Evolutionary conservation across 2,888 invertebrate species (phyloP), one percentile per base, ranked within the genome.

Genomic region (Cremastinae sp.): DNA sequence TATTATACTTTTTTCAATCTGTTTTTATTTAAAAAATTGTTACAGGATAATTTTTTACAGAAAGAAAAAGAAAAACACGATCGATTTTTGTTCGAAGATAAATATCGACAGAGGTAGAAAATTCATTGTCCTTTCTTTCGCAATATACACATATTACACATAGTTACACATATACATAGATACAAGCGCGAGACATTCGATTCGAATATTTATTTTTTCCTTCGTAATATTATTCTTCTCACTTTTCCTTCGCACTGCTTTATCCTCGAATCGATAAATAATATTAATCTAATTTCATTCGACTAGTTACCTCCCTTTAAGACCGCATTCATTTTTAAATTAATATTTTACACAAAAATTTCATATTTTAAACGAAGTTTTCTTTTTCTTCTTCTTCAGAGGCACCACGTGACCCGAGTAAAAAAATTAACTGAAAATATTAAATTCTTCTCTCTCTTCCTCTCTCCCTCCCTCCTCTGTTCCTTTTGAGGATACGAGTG

Each of bases 111-210:
- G 72, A 73, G 72, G 72, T 75, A 75, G 72, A 75, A 75, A 75
- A 75, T 56, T 54, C 41, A 7, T 49, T 22, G 36, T 62, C 36
- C 22, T 12, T 28, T 20, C 16, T 34, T 62, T 62, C 51, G 47
- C 49, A n/a, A 75, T 75, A 58, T 75, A 75, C 75, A 75, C 72
- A 75, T 75, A 72, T 75, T 75, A 72, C 72, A 62, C 34, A 62
- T 62, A 75, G n/a, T 54, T 74, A 74, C 75, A 75, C 73, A 75
- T 75, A 75, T 72, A 75, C 73, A 73, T 73, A 75, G 61, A 62
- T 68, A 75, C 68, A 56, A 54, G 61, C 61, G 70, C 59, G 66
- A 54, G 47, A 56, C 51, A 38, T 49, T 9, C n/a, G 16, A 3
- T 18, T 36, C 12, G 16, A 20, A 58, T 22, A 0, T 41, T 18